phyloP scores from a whole-genome alignment of 1,140 invertebrate genomes.

The Drosophila oshimai region DNA sequence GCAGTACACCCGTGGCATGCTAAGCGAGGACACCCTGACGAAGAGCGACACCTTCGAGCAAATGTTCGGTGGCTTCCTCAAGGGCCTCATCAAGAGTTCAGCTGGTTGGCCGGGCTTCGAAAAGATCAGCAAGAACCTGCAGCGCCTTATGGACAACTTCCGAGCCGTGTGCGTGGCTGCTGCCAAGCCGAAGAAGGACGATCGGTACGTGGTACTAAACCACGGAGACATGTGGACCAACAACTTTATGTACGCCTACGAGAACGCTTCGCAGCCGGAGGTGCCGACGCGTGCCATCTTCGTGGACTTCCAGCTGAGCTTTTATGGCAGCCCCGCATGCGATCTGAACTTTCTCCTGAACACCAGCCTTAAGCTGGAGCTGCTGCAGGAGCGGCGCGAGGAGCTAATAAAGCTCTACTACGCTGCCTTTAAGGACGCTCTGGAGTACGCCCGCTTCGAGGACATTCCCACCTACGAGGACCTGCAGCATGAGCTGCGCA shows the following conservation, averaged over 20 bases:
- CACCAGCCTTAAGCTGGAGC: constrained; percentile 62
- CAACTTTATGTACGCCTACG: constrained; percentile 87
- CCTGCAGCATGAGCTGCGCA: constrained; percentile 67
- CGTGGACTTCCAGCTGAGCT: constrained; percentile 79
- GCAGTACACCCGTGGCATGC: constrained; percentile 62
- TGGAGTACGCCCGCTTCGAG: constrained; percentile 81
- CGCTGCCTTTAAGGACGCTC: constrained; percentile 59
- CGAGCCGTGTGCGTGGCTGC: constrained; percentile 58
- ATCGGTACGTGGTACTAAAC: constrained; percentile 84
- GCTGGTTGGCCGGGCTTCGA: constrained; percentile 65
- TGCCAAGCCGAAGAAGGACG: constrained; percentile 56
- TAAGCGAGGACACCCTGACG: constrained; percentile 56
- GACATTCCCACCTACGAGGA: constrained; percentile 81
- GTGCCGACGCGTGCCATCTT: constrained; percentile 84
- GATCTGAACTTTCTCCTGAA: constrained; percentile 78
- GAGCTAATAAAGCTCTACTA: constrained; percentile 76
- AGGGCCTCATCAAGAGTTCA: constrained; percentile 56
- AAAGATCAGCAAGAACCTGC: constrained; percentile 54
- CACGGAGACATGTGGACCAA: constrained; percentile 88
- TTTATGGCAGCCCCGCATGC: constrained; percentile 71
- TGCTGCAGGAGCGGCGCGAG: constrained; percentile 70
- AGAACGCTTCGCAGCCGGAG: constrained; percentile 70
- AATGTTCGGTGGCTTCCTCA: constrained; percentile 63
- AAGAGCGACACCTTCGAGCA: constrained; percentile 53
- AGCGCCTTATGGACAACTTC: constrained; percentile 83